Evolutionary conservation across 2,888 invertebrate genomes (phyloP).

Genomic region (Catocala fraxini): DNA sequence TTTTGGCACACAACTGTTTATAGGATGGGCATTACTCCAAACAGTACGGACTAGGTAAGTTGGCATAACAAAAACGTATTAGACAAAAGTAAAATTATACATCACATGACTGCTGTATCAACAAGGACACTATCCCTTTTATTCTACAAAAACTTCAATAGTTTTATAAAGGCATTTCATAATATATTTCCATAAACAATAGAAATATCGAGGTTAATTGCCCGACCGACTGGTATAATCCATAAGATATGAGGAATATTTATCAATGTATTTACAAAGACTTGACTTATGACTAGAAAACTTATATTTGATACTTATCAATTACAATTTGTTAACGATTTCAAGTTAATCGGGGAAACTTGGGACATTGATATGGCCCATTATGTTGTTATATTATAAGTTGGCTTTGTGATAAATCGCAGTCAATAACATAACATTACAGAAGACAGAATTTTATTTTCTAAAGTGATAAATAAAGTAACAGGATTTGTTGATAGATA

Average conservation of each 20-base stretch:
- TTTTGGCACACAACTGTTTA: slow-evolving; percentile 29
- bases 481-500: not conserved
- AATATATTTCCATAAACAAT: slow-evolving; percentile 27
- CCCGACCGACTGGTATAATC: slow-evolving; percentile 14
- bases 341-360: slow-evolving; percentile 19
- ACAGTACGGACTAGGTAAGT: slow-evolving; percentile 20
- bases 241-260: slow-evolving; percentile 29
- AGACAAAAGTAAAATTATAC: slow-evolving; percentile 19
- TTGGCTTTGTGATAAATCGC: slow-evolving; percentile 4
- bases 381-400: slow-evolving; percentile 7
- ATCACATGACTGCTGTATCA: slow-evolving; percentile 24
- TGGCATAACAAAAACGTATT: slow-evolving; percentile 14
- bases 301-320: slow-evolving; percentile 23
- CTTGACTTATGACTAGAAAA: slow-evolving; percentile 34
- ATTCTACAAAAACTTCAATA: not conserved
- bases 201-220: slow-evolving; percentile 23
- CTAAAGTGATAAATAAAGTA: slow-evolving; percentile 1
- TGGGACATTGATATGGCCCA: not conserved
- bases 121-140: slow-evolving; percentile 4
- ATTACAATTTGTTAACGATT: slow-evolving; percentile 29
- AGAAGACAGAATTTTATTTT: not conserved
- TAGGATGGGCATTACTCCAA: slow-evolving; percentile 43
- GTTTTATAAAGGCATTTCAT: slow-evolving; percentile 18
- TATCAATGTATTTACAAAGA: slow-evolving; percentile 31
- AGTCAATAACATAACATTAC: not conserved